These are phyloP conservation scores for Rhinopomastus cyanomelas DNA, from an alignment of 2,113 vertebrate species.

Conservation along the genomic window DNA sequence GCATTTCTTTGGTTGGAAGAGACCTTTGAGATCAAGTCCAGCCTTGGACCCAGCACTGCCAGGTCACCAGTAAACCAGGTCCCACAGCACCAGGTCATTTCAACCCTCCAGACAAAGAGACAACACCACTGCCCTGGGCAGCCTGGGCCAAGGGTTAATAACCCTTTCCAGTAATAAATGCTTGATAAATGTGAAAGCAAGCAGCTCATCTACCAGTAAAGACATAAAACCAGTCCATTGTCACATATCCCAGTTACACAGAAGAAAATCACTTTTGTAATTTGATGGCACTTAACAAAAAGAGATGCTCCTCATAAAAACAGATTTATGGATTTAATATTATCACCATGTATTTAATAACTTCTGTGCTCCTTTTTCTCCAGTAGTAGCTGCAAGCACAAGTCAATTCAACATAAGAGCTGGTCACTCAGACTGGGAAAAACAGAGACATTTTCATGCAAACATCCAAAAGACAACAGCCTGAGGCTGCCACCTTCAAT, in stretches of 20 bases:
- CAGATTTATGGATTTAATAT: not conserved
- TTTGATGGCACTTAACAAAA: not conserved
- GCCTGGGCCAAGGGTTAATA: too few species aligned
- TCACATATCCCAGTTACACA: not conserved
- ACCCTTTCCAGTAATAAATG: too few species aligned
- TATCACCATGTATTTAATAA: not conserved
- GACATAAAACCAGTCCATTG: fast-evolving
- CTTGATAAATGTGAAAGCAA: not conserved
- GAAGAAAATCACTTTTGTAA: not conserved
- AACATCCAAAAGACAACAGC: not conserved
- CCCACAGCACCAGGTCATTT: too few species aligned
- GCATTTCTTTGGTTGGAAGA: not conserved
- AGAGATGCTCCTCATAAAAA: not conserved
- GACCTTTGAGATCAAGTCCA: too few species aligned
- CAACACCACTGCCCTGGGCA: too few species aligned
- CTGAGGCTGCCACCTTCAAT: not conserved
- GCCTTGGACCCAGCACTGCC: too few species aligned
- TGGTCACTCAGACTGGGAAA: not conserved
- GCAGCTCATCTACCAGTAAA: not conserved
- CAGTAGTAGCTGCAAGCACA: not conserved
- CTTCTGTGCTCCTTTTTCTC: not conserved
- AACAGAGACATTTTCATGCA: not conserved
- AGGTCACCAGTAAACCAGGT: too few species aligned
- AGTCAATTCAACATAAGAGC: not conserved
- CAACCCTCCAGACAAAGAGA: too few species aligned